phyloP scores from a whole-genome alignment of 2,113 vertebrate species.

The Triplophysa dalaica region DNA sequence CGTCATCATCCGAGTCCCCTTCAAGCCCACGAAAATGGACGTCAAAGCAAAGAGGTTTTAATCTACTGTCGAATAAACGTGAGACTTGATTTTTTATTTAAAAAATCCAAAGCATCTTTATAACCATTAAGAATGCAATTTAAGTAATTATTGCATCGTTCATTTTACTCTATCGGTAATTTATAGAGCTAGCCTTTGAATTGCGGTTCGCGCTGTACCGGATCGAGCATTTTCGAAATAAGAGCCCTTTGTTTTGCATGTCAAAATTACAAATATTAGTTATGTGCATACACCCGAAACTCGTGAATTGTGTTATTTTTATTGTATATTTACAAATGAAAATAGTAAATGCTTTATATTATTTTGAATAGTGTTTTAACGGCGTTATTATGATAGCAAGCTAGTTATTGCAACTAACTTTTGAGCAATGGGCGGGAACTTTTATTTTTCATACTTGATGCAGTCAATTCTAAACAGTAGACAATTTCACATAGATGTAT shows the following conservation, averaged over 20 bases:
- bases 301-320: background rate
- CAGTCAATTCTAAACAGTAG: background rate
- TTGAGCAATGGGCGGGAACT: conserved; percentile 56
- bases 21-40: conserved; percentile 53
- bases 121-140: background rate
- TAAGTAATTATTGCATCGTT: background rate
- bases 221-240: conserved; percentile 59
- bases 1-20: conserved; percentile 30
- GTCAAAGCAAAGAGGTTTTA: conserved; percentile 51
- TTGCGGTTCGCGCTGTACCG: conserved; percentile 37
- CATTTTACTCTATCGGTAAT: background rate
- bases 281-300: too few species aligned
- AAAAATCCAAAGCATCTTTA: background rate
- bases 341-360: conserved; percentile 24
- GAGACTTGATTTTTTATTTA: conserved; percentile 23
- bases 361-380: background rate
- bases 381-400: background rate
- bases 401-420: conserved; percentile 48
- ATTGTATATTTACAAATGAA: conserved; percentile 13
- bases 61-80: conserved; percentile 51
- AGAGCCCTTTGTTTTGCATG: conserved; percentile 61
- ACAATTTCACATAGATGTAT: background rate
- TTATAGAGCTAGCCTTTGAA: background rate
- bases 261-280: conserved; percentile 33
- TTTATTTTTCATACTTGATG: conserved; percentile 53